Evolutionary conservation across 2,888 invertebrate species (phyloP).

Genomic region (Sphaeridia pumilis): DNA sequence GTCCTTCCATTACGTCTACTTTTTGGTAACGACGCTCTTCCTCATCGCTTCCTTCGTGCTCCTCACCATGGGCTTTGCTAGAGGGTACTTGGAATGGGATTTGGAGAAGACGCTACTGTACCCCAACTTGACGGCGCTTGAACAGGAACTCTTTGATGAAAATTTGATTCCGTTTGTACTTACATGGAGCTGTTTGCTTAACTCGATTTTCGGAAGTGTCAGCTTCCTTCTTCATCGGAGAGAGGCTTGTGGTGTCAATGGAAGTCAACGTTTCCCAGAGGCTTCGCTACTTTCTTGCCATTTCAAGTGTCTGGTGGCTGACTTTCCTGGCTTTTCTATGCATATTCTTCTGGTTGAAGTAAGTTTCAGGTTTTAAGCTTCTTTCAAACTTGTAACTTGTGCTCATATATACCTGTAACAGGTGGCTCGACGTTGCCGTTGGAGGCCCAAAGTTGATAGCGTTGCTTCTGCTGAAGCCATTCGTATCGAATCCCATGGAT

Average conservation of each 20-base stretch:
- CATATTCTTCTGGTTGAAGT: constrained; percentile 19
- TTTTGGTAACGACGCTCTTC: constrained; percentile 18
- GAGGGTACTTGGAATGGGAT: constrained; percentile 26
- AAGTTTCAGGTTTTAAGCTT: no score
- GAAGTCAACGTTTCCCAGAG: constrained; percentile 16
- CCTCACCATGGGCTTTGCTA: constrained; percentile 26
- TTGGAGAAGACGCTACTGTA: background rate
- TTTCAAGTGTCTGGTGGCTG: constrained; percentile 19
- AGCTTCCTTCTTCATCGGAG: constrained; percentile 22
- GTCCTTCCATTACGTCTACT: constrained; percentile 25
- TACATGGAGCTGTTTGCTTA: constrained; percentile 33
- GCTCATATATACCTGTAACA: no score
- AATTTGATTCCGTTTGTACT: constrained; percentile 33
- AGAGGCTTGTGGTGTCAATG: constrained; percentile 22
- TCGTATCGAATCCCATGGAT: constrained; percentile 10
- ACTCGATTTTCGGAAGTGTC: constrained; percentile 23
- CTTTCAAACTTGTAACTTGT: no score
- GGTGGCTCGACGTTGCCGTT: constrained; percentile 13
- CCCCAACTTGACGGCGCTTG: background rate
- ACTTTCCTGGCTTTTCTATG: constrained; percentile 23
- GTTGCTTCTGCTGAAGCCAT: constrained; percentile 19
- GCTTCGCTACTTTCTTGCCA: constrained; percentile 21
- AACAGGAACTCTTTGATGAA: constrained; percentile 17
- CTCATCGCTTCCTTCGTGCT: constrained; percentile 19
- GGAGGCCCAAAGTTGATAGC: constrained; percentile 25